These are phyloP conservation scores for Netelia virgata DNA, from an alignment of 2,888 invertebrate species.

Conservation along the genomic window DNA sequence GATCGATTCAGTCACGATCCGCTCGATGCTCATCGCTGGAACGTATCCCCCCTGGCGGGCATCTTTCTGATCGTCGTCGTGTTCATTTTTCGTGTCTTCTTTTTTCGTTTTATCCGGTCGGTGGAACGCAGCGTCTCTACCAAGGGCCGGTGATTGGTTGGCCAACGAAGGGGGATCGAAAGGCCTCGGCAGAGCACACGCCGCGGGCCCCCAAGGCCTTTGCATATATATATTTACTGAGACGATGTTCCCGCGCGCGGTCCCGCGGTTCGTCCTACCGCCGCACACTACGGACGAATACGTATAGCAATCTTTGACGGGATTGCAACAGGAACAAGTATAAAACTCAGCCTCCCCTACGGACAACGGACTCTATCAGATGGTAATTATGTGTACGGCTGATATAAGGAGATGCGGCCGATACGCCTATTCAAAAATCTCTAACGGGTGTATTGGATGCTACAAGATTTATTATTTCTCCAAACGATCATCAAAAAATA, in stretches of 20 bases:
- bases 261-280: slow-evolving; percentile 80
- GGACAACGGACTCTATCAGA: slow-evolving; percentile 85
- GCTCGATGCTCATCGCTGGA: slow-evolving; percentile 66
- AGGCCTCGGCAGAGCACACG: slow-evolving; percentile 71
- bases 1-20: slow-evolving; percentile 54
- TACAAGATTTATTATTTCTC: slow-evolving; percentile 7
- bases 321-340: slow-evolving; percentile 83
- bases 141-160: slow-evolving; percentile 83
- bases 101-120: slow-evolving; percentile 73
- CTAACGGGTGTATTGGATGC: slow-evolving; percentile 78
- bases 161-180: slow-evolving; percentile 76
- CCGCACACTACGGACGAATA: slow-evolving; percentile 76
- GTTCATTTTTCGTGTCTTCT: slow-evolving; percentile 74
- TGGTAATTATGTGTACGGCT: slow-evolving; percentile 84
- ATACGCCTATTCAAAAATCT: slow-evolving; percentile 81
- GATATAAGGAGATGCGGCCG: slow-evolving; percentile 77
- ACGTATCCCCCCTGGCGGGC: slow-evolving; percentile 48
- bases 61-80: slow-evolving; percentile 73
- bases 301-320: slow-evolving; percentile 84
- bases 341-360: slow-evolving; percentile 83
- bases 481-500: neutral
- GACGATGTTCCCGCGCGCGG: slow-evolving; percentile 74
- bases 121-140: slow-evolving; percentile 70
- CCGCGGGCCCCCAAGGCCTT: slow-evolving; percentile 81
- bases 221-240: slow-evolving; percentile 30